Percentiles rank a stretch among this genome's conserved stretches.
Conservation (phyloP, 2,113 vertebrate genomes). For the Myocastor coypus region DNA sequence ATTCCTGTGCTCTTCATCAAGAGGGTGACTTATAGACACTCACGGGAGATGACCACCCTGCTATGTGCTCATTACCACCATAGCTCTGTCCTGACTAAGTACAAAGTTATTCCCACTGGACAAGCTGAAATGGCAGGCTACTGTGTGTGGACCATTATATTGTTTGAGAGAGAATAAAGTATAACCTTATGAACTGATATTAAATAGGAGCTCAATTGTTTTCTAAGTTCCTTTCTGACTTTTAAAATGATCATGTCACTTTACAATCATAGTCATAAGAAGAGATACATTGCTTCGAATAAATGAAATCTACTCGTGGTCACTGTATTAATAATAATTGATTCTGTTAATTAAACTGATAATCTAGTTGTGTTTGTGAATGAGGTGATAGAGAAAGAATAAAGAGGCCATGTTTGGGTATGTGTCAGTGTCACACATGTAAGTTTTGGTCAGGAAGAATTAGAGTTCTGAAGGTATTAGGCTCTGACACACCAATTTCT, state of each 20-base stretch:
- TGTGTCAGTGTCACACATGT: background rate
- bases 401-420: background rate
- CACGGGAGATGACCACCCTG: too few relatives aligned
- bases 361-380: background rate
- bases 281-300: background rate
- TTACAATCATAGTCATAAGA: background rate
- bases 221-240: background rate
- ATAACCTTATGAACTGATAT: background rate
- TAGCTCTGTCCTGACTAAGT: background rate
- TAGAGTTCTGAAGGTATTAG: accelerated
- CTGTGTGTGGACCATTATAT: background rate
- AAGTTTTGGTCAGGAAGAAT: background rate
- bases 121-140: background rate
- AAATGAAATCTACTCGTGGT: too few relatives aligned
- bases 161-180: background rate
- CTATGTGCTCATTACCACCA: background rate
- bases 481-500: background rate
- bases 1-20: accelerated
- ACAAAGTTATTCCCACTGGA: background rate
- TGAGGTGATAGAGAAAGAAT: background rate
- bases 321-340: background rate
- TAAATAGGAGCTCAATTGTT: background rate
- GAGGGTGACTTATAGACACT: background rate
- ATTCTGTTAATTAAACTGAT: background rate
- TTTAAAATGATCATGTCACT: background rate